Percentiles rank a stretch among this genome's conserved stretches.
Evolutionary conservation across 2,888 invertebrate species (phyloP).

Genomic region (Patella ulyssiponensis): DNA sequence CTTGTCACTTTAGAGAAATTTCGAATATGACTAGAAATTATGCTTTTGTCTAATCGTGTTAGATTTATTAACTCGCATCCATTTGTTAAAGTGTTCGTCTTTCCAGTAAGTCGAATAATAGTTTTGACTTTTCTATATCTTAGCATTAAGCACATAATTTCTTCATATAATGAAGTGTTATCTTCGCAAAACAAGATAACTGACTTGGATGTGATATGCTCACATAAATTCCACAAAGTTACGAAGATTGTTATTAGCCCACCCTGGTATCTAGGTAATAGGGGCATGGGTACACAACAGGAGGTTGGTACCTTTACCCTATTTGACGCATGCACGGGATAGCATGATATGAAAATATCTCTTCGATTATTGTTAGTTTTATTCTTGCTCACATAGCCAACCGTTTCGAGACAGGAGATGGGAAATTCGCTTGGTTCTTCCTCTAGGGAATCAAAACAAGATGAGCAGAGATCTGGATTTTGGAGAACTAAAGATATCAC

Average conservation of each 20-base stretch:
- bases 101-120: too few species aligned
- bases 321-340: background rate
- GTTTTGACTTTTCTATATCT: background rate
- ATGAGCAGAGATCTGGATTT: too few species aligned
- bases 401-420: background rate
- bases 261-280: background rate
- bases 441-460: too few species aligned
- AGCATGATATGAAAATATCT: background rate
- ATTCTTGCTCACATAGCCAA: background rate
- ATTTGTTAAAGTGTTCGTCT: too few species aligned
- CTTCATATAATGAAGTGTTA: background rate
- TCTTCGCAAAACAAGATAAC: background rate
- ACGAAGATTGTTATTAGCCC: background rate
- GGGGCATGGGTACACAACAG: background rate
- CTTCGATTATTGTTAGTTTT: background rate
- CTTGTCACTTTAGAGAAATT: too few species aligned
- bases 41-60: too few species aligned
- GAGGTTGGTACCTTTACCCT: background rate
- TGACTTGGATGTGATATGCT: background rate
- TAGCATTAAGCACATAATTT: background rate
- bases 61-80: too few species aligned
- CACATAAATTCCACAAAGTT: background rate
- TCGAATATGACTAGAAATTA: too few species aligned
- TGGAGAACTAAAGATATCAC: too few species aligned
- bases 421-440: background rate